Evolutionary conservation across 2,888 invertebrate genomes (phyloP).

Genomic region (Biston stratarius): DNA sequence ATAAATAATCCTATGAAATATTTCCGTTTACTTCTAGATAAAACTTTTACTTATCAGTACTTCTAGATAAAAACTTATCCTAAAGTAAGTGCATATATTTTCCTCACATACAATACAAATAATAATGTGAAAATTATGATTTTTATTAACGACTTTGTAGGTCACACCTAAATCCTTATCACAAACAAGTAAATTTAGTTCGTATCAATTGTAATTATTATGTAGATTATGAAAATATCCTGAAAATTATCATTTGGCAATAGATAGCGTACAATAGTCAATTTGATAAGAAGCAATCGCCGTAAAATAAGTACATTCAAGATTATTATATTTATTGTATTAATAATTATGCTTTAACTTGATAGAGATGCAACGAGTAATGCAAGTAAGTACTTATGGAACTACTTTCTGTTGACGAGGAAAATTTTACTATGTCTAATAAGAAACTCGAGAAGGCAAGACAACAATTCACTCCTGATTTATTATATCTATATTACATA

Average conservation of each 20-base stretch:
- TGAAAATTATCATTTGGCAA: slow-evolving; percentile 17
- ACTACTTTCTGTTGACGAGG: no score
- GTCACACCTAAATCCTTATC: slow-evolving; percentile 4
- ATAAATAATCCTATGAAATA: slow-evolving; percentile 1
- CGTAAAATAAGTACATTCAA: not conserved
- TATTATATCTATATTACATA: no score
- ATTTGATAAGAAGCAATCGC: slow-evolving; percentile 17
- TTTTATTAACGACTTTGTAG: slow-evolving; percentile 2
- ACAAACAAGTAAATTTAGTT: slow-evolving; percentile 4
- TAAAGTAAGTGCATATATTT: not conserved
- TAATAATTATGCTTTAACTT: not conserved
- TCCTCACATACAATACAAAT: not conserved
- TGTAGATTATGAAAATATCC: slow-evolving; percentile 14
- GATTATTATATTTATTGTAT: not conserved
- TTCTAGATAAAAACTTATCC: slow-evolving; percentile 1
- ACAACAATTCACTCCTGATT: no score
- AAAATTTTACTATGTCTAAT: no score
- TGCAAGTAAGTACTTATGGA: not conserved
- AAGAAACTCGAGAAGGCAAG: no score
- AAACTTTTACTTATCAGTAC: not conserved
- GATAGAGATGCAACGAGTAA: not conserved
- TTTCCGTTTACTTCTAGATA: slow-evolving; percentile 1
- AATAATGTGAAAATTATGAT: not conserved
- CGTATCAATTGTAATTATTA: slow-evolving; percentile 15
- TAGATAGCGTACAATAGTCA: slow-evolving; percentile 24